These are phyloP conservation scores for Caenorhabditis sp. DNA, from an alignment of 2,888 invertebrate genomes.

Conservation along the genomic window DNA sequence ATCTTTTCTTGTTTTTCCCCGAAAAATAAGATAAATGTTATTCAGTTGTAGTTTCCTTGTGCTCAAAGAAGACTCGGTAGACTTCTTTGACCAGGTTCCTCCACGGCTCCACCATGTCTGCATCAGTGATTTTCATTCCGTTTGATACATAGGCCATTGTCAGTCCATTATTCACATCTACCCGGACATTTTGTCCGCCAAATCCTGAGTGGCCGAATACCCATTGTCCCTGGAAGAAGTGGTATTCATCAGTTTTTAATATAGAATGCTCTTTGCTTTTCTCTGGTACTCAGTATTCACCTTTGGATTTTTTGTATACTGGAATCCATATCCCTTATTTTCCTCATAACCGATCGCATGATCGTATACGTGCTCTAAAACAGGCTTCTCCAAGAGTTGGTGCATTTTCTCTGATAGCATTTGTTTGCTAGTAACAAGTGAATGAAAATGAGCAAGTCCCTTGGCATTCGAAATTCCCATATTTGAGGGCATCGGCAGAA, in stretches of 20 bases:
- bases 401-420: conserved; percentile 55
- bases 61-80: conserved; percentile 56
- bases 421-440: conserved; percentile 60
- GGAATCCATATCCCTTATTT: conserved; percentile 76
- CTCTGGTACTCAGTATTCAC: conserved; percentile 56
- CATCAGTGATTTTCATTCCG: conserved; percentile 76
- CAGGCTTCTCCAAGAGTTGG: conserved; percentile 62
- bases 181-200: conserved; percentile 76
- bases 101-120: conserved; percentile 72
- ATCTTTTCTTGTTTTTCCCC: conserved; percentile 1
- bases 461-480: conserved; percentile 75
- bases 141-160: conserved; percentile 75
- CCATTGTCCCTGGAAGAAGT: conserved; percentile 73
- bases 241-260: conserved; percentile 3
- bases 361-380: conserved; percentile 71
- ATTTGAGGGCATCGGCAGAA: conserved; percentile 77
- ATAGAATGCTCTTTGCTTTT: background rate
- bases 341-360: conserved; percentile 74
- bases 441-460: conserved; percentile 72
- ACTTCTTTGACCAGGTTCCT: conserved; percentile 60
- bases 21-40: conserved; percentile 4
- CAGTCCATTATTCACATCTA: conserved; percentile 70
- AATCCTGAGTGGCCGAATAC: conserved; percentile 77
- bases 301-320: conserved; percentile 73
- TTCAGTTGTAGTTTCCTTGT: conserved; percentile 4